phyloP scores from a whole-genome alignment of 92 coral and sea anemone genomes.

The Porites lobata region DNA sequence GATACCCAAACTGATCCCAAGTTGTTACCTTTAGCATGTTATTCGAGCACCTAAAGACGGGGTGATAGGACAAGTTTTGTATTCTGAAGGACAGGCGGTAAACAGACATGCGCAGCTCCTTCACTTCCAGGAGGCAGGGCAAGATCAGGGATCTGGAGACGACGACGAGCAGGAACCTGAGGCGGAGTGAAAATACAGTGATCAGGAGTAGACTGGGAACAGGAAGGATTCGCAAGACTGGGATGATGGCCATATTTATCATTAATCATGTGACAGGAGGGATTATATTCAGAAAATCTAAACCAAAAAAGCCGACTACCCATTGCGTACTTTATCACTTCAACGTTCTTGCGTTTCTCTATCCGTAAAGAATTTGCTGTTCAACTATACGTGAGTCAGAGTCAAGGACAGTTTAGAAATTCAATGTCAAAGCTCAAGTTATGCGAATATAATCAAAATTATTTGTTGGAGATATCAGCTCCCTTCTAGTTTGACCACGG shows the following conservation, averaged over 20 bases:
- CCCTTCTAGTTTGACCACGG: too few relatives aligned
- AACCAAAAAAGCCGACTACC: too few relatives aligned
- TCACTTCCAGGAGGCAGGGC: conserved; percentile 70
- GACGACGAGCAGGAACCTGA: conserved; percentile 47
- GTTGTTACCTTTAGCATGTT: conserved; percentile 79
- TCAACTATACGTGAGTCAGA: too few relatives aligned
- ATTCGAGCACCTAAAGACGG: conserved; percentile 97
- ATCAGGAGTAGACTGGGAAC: neutral
- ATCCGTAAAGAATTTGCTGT: too few relatives aligned
- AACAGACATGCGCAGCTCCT: conserved; percentile 90
- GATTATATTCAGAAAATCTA: neutral
- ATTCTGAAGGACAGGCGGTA: conserved; percentile 80
- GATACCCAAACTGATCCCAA: too few relatives aligned
- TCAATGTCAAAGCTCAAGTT: too few relatives aligned
- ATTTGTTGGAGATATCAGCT: too few relatives aligned
- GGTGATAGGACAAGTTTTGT: conserved; percentile 77
- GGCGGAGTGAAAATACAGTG: conserved; percentile 7
- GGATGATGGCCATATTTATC: neutral
- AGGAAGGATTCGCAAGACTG: neutral
- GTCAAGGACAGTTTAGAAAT: too few relatives aligned
- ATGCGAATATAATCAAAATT: too few relatives aligned
- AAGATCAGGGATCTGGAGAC: conserved; percentile 38
- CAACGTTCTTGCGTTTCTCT: too few relatives aligned
- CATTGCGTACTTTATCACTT: too few relatives aligned
- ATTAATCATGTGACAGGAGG: neutral